These are phyloP conservation scores for Trichonephila inaurata DNA, from an alignment of 1,140 invertebrate species.

Conservation along the genomic window DNA sequence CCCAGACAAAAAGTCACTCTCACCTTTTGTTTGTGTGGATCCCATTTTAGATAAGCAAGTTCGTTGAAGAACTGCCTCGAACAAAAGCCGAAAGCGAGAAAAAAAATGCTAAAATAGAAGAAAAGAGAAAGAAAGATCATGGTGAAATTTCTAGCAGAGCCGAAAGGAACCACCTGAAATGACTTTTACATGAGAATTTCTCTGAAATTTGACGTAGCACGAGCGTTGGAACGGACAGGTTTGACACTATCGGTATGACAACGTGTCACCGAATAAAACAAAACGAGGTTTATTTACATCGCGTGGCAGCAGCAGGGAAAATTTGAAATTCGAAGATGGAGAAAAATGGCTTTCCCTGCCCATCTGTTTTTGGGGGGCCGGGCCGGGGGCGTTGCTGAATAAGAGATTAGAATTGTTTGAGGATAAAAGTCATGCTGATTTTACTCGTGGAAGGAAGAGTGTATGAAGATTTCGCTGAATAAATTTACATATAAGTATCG, in stretches of 20 bases:
- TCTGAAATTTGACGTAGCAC: slow-evolving; percentile 25
- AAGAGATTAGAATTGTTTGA: background rate
- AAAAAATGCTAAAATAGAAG: background rate
- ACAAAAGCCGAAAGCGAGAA: background rate
- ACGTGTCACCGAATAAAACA: slow-evolving; percentile 52
- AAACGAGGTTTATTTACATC: slow-evolving; percentile 55
- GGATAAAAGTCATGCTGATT: slow-evolving; percentile 2
- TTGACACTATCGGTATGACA: slow-evolving; percentile 54
- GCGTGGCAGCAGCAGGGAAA: background rate
- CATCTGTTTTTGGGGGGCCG: background rate
- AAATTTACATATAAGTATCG: background rate
- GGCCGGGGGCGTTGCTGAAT: background rate
- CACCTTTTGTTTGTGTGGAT: background rate
- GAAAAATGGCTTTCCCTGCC: slow-evolving; percentile 12
- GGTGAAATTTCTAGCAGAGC: background rate
- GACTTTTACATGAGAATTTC: slow-evolving; percentile 39
- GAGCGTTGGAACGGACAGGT: slow-evolving; percentile 34
- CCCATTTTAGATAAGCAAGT: slow-evolving; percentile 17
- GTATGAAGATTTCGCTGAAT: slow-evolving; percentile 7
- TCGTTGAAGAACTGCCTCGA: background rate
- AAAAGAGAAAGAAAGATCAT: background rate
- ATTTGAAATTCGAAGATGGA: slow-evolving; percentile 31
- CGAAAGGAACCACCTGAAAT: slow-evolving; percentile 14
- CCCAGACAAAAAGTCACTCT: background rate
- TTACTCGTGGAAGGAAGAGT: background rate